phyloP scores from a whole-genome alignment of 2,888 invertebrate genomes.

The Eupithecia vulgata region DNA sequence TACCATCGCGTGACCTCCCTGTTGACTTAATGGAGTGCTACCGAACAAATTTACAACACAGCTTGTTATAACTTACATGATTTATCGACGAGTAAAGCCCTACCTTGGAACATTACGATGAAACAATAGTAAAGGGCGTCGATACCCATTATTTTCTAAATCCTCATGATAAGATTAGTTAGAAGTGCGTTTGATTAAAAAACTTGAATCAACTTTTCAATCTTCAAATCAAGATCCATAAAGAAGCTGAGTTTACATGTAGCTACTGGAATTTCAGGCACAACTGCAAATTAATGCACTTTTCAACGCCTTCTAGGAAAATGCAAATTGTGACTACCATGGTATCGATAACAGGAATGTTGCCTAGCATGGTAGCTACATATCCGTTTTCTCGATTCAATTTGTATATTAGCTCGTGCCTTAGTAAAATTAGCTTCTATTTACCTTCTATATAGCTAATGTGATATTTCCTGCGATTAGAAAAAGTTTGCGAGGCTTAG shows the following conservation, averaged over 20 bases:
- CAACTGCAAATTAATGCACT: constrained; percentile 10
- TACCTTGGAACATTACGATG: constrained; percentile 9
- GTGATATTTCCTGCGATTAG: constrained; percentile 26
- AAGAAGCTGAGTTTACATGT: not conserved
- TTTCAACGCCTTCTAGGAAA: constrained; percentile 26
- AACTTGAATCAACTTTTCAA: not conserved
- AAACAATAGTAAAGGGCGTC: constrained; percentile 5
- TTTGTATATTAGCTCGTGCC: constrained; percentile 29
- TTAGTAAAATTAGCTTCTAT: constrained; percentile 28
- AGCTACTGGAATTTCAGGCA: constrained; percentile 5
- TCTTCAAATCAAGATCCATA: not conserved
- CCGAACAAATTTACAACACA: constrained; percentile 63
- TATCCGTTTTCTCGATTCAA: constrained; percentile 34
- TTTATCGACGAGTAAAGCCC: constrained; percentile 45
- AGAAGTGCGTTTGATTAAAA: not conserved
- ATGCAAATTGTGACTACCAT: constrained; percentile 28
- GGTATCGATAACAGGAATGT: constrained; percentile 35
- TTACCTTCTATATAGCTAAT: constrained; percentile 26
- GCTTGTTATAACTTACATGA: constrained; percentile 64
- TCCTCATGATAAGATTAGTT: not conserved
- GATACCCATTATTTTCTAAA: not conserved
- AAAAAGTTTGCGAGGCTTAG: constrained; percentile 18
- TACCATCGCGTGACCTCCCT: constrained; percentile 72
- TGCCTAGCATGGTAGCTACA: constrained; percentile 27
- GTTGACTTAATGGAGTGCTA: constrained; percentile 79